phyloP scores from a whole-genome alignment of 1,140 invertebrate genomes.

The Brachionus rotundiformis region DNA sequence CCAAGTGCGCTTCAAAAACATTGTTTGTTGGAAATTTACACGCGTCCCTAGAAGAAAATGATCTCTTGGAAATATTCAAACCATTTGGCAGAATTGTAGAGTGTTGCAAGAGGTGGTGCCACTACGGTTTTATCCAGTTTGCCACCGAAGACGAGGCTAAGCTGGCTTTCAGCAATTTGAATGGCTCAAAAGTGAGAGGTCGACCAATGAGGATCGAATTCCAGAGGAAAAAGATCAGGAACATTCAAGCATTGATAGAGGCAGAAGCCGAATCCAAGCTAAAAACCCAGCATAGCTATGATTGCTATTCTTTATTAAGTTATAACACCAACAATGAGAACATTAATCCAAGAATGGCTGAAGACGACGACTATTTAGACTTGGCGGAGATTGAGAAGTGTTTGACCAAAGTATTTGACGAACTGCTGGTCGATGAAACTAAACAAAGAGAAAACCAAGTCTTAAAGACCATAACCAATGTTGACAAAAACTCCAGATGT shows the following conservation, averaged over 20 bases:
- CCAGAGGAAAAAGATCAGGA: conserved; percentile 49
- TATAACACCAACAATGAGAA: not conserved
- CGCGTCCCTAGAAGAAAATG: conserved; percentile 22
- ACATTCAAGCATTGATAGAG: conserved; percentile 44
- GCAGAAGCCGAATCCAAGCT: conserved; percentile 21
- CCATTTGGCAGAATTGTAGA: conserved; percentile 47
- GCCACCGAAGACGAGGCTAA: conserved; percentile 47
- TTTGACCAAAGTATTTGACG: conserved; percentile 14
- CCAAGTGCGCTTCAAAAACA: conserved; percentile 42
- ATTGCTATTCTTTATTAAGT: not conserved
- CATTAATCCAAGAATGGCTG: not conserved
- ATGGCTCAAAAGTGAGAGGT: conserved; percentile 35
- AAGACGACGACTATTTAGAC: conserved; percentile 9
- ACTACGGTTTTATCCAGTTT: conserved; percentile 51
- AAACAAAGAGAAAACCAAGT: not conserved
- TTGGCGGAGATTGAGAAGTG: conserved; percentile 25
- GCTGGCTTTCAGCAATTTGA: conserved; percentile 16
- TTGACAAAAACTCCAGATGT: not conserved
- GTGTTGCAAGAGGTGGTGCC: conserved; percentile 51
- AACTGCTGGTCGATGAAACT: conserved; percentile 8
- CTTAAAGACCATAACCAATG: conserved; percentile 24
- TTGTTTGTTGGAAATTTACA: conserved; percentile 51
- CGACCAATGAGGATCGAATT: conserved; percentile 51
- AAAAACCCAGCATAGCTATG: no score
- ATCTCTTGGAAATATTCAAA: conserved; percentile 29